Evolutionary conservation across 1,140 invertebrate species (phyloP).

Genomic region (Solen grandis): DNA sequence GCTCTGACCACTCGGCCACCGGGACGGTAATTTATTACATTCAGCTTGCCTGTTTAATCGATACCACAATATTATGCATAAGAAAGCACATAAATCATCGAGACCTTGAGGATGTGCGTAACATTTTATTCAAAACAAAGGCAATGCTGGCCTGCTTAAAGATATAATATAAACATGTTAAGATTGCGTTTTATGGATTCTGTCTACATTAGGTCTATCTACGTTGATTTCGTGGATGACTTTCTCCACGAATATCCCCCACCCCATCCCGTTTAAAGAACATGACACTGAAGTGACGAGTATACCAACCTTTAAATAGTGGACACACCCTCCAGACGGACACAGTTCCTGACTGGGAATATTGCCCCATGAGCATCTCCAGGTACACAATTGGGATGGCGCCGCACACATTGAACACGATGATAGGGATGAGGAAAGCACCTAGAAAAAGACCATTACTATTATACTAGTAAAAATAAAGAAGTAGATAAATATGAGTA

Average conservation of each 20-base stretch:
- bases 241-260: not conserved
- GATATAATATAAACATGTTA: not conserved
- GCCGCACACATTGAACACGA: conserved; percentile 35
- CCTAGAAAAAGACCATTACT: too few relatives aligned
- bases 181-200: not conserved
- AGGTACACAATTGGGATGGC: conserved; percentile 42
- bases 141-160: too few relatives aligned
- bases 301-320: not conserved
- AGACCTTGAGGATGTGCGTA: too few relatives aligned
- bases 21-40: too few relatives aligned
- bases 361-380: conserved; percentile 49
- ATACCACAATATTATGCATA: too few relatives aligned
- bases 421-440: conserved; percentile 40
- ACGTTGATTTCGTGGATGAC: not conserved
- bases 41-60: too few relatives aligned
- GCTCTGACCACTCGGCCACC: too few relatives aligned
- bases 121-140: too few relatives aligned
- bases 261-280: not conserved
- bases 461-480: too few relatives aligned
- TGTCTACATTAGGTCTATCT: not conserved
- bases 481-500: too few relatives aligned
- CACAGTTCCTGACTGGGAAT: conserved; percentile 29
- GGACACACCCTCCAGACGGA: conserved; percentile 14
- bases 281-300: not conserved
- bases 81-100: too few relatives aligned